Conservation (phyloP, 35 echinoderm and acorn worm species). For the Ptychodera flava region DNA sequence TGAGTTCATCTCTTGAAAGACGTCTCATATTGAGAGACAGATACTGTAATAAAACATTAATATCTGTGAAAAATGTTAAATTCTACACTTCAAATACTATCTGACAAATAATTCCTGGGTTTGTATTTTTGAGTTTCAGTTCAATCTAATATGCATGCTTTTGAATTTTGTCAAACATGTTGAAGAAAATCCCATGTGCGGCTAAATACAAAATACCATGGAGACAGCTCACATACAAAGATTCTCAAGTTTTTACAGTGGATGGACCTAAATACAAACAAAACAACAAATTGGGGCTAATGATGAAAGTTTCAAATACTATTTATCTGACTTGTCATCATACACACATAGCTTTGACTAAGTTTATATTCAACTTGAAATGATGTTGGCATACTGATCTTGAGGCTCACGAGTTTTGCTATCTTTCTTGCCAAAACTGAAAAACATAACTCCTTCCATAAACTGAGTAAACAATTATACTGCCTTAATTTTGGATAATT, state of each 20-base stretch:
- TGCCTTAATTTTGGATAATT: not conserved
- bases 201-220: too few species aligned
- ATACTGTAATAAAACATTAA: constrained; percentile 9
- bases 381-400: not conserved
- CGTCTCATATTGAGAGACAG: constrained; percentile 30
- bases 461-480: not conserved
- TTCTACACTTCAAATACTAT: not conserved
- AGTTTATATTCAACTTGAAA: not conserved
- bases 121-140: not conserved
- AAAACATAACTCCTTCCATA: not conserved
- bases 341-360: not conserved
- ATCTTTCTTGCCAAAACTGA: not conserved
- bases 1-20: constrained; percentile 7
- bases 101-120: not conserved
- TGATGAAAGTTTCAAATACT: too few species aligned
- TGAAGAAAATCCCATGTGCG: not conserved
- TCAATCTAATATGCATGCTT: not conserved
- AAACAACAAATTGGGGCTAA: too few species aligned
- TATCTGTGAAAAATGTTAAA: not conserved
- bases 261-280: too few species aligned
- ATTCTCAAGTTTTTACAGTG: too few species aligned
- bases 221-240: too few species aligned
- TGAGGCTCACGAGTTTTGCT: not conserved
- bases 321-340: too few species aligned
- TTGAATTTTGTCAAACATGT: not conserved